A percentile compares a stretch with the other conserved stretches of the same genome.
Evolutionary conservation across 2,113 vertebrate species (phyloP).

Genomic region (Eretmochelys imbricata): DNA sequence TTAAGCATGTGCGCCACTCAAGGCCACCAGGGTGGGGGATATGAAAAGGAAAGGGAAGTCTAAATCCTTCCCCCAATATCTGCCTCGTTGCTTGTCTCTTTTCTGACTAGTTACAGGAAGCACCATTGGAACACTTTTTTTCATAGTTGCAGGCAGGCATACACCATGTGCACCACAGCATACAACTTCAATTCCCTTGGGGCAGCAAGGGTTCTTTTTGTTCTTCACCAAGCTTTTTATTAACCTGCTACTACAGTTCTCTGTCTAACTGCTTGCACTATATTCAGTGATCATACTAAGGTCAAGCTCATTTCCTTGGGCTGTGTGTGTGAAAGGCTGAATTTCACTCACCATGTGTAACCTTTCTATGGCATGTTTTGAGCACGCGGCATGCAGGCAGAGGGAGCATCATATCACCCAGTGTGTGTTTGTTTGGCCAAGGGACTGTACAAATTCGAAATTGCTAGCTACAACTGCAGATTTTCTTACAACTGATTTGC

Average conservation of each 20-base stretch:
- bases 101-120: conserved; percentile 67
- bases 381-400: background rate
- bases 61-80: background rate
- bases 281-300: accelerated
- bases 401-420: accelerated
- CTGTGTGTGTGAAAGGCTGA: background rate
- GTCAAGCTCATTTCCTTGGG: background rate
- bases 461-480: background rate
- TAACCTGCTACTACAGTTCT: background rate
- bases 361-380: background rate
- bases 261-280: conserved; percentile 6
- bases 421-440: accelerated
- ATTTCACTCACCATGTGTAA: background rate
- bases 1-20: background rate
- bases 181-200: conserved; percentile 61
- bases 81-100: conserved; percentile 39
- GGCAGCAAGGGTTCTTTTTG: conserved; percentile 13
- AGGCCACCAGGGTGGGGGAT: background rate
- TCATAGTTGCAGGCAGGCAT: conserved; percentile 31
- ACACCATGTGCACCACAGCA: conserved; percentile 65
- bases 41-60: conserved; percentile 25
- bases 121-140: conserved; percentile 50
- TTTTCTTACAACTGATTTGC: background rate
- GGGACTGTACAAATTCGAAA: background rate
- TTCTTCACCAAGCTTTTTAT: conserved; percentile 50